Evolutionary conservation across 2,888 invertebrate genomes (phyloP).

Genomic region (Drosophila tripunctata): DNA sequence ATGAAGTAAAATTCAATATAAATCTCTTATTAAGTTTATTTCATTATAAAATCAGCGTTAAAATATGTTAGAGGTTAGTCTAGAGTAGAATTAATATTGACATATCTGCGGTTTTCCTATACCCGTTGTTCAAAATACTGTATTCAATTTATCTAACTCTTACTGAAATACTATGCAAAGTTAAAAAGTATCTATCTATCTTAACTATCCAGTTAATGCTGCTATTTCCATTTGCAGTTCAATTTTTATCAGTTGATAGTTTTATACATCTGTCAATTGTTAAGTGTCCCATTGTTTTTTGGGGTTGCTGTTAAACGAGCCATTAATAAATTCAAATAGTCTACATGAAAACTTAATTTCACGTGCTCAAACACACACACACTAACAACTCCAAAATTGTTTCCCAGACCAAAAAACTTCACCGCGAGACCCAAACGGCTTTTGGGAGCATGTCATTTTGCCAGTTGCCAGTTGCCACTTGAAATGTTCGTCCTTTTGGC

Average conservation of each 20-base stretch:
- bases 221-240: not conserved
- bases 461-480: conserved; percentile 65
- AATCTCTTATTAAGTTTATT: too few relatives aligned
- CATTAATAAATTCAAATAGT: conserved; percentile 58
- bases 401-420: not conserved
- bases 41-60: too few relatives aligned
- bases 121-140: too few relatives aligned
- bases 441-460: conserved; percentile 44
- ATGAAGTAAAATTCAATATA: too few relatives aligned
- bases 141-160: too few relatives aligned
- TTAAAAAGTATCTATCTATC: too few relatives aligned
- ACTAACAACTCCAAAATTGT: conserved; percentile 13
- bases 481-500: conserved; percentile 62
- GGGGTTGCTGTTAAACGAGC: not conserved
- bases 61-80: too few relatives aligned
- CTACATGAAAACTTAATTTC: conserved; percentile 57
- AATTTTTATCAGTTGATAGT: not conserved
- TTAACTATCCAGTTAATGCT: too few relatives aligned
- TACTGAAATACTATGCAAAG: too few relatives aligned
- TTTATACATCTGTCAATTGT: conserved; percentile 4
- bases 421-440: not conserved
- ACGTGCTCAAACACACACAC: conserved; percentile 19
- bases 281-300: not conserved
- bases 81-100: too few relatives aligned
- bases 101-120: too few relatives aligned